Conservation (phyloP, 2,888 invertebrate species). For the Plebejus anna region DNA sequence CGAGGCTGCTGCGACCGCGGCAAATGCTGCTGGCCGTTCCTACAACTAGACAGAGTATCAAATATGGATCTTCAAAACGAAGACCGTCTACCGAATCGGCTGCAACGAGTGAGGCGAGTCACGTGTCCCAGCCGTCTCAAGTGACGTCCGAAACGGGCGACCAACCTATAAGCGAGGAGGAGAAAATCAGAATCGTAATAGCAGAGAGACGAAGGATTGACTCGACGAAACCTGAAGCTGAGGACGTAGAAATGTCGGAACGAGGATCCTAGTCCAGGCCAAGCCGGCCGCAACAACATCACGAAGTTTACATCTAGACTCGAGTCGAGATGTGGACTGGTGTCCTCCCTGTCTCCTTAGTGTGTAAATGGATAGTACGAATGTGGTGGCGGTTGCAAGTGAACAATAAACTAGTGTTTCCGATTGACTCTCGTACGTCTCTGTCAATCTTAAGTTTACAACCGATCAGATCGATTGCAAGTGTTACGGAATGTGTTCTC, state of each 20-base stretch:
- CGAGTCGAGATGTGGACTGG: conserved; percentile 38
- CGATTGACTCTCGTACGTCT: conserved; percentile 40
- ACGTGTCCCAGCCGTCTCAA: conserved; percentile 48
- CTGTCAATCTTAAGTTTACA: conserved; percentile 49
- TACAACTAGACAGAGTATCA: conserved; percentile 54
- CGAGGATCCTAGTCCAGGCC: conserved; percentile 76
- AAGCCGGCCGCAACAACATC: conserved; percentile 76
- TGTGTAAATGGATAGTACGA: conserved; percentile 56
- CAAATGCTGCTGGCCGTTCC: conserved; percentile 64
- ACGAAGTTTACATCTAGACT: conserved; percentile 73
- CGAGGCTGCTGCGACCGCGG: conserved; percentile 65
- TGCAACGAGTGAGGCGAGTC: conserved; percentile 51
- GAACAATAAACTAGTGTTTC: conserved; percentile 38
- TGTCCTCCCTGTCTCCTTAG: conserved; percentile 46
- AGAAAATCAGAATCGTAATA: conserved; percentile 81
- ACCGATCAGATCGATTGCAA: conserved; percentile 46
- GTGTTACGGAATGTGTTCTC: conserved; percentile 35
- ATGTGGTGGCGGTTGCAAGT: conserved; percentile 67
- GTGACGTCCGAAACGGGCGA: conserved; percentile 49
- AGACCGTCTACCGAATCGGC: conserved; percentile 60
- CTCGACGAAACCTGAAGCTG: conserved; percentile 58
- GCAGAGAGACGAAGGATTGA: conserved; percentile 81
- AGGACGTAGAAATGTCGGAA: conserved; percentile 68
- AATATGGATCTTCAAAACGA: conserved; percentile 52
- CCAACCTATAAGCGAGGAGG: conserved; percentile 62